Conservation (phyloP, 2,888 invertebrate genomes). For the Cordilura impudica region DNA sequence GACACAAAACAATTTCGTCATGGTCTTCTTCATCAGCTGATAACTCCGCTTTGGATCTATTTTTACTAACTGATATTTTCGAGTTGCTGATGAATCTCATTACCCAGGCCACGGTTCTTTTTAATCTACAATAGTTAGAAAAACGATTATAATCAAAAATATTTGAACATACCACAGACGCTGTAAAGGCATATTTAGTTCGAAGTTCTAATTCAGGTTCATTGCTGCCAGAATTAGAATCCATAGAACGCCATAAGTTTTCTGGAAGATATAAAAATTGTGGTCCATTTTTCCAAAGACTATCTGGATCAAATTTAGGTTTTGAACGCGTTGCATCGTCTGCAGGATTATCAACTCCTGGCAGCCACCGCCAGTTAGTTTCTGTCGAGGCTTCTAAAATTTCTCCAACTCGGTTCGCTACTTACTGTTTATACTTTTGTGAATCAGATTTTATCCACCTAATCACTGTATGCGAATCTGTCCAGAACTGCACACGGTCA, state of each 20-base stretch:
- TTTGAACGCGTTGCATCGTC: conserved; percentile 27
- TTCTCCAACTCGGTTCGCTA: conserved; percentile 32
- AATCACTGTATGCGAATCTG: conserved; percentile 37
- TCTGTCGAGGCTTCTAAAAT: conserved; percentile 16
- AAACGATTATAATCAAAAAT: conserved; percentile 16
- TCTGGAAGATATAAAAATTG: conserved; percentile 18
- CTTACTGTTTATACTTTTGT: conserved; percentile 46
- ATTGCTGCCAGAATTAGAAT: not conserved
- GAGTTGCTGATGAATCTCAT: not conserved
- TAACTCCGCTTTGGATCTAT: not conserved
- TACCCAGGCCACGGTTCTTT: not conserved
- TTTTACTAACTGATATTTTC: not conserved
- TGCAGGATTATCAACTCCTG: conserved; percentile 5
- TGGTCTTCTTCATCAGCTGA: not conserved
- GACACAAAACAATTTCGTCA: conserved; percentile 4
- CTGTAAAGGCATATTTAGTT: not conserved
- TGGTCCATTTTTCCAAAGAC: conserved; percentile 17
- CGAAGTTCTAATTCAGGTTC: not conserved
- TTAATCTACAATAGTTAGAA: conserved; percentile 24
- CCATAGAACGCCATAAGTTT: not conserved
- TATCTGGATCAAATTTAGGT: not conserved
- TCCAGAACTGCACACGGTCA: conserved; percentile 18
- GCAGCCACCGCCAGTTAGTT: conserved; percentile 22
- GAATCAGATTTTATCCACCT: conserved; percentile 49
- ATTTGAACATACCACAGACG: not conserved